Evolutionary conservation across 2,888 invertebrate genomes (phyloP).

Genomic region (Eupithecia abbreviata): DNA sequence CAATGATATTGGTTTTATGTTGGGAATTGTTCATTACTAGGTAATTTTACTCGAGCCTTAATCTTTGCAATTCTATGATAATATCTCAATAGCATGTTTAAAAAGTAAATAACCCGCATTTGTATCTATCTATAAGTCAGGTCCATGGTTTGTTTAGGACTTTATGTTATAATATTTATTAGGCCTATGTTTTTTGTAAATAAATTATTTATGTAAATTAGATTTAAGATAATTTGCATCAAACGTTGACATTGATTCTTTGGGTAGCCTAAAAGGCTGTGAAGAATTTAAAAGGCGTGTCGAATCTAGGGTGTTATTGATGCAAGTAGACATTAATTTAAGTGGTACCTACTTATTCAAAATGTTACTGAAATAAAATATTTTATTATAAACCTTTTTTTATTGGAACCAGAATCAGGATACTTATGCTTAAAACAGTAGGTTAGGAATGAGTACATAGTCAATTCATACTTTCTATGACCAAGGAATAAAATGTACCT

Average conservation of each 20-base stretch:
- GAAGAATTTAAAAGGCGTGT: neutral
- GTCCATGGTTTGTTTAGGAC: neutral
- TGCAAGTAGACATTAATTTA: constrained; percentile 16
- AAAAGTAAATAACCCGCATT: neutral
- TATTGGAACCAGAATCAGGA: constrained; percentile 8
- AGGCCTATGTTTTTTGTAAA: neutral
- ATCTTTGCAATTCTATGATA: neutral
- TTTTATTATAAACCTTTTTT: constrained; percentile 32
- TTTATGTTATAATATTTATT: neutral
- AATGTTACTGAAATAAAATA: constrained; percentile 36
- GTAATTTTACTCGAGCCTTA: no score
- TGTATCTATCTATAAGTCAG: neutral
- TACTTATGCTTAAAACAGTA: neutral
- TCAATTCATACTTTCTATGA: neutral
- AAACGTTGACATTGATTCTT: neutral
- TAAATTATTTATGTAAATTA: constrained; percentile 9
- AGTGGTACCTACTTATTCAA: constrained; percentile 36
- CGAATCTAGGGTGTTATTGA: neutral
- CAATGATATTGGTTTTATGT: no score
- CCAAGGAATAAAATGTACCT: neutral
- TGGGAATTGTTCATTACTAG: no score
- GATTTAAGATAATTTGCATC: constrained; percentile 4
- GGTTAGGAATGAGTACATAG: neutral
- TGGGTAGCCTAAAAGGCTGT: neutral
- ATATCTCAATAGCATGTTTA: neutral